phyloP scores from a whole-genome alignment of 1,140 invertebrate genomes.

The Brachionus sp. region DNA sequence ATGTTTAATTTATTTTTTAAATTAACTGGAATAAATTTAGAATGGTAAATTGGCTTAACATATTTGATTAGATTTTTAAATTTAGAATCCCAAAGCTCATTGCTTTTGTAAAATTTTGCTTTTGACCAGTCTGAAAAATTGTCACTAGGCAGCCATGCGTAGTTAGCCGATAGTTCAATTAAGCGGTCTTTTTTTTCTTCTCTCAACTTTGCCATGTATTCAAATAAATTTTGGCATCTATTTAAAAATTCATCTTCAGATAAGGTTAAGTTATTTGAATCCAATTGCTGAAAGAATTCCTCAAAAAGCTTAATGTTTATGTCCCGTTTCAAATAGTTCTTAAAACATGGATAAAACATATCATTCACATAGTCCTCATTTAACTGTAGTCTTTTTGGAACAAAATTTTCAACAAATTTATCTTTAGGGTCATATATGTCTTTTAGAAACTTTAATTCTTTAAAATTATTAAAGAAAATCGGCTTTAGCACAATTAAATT shows the following conservation, averaged over 20 bases:
- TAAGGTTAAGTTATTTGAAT: not conserved
- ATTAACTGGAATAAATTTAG: not conserved
- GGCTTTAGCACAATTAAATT: not conserved
- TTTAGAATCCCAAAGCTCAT: not conserved
- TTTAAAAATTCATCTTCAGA: not conserved
- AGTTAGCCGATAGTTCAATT: not conserved
- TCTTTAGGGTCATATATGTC: slow-evolving; percentile 20
- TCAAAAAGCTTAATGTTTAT: not conserved
- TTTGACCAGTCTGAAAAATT: not conserved
- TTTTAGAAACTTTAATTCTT: not conserved
- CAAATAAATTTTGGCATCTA: not conserved
- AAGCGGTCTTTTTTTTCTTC: not conserved
- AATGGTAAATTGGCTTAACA: not conserved
- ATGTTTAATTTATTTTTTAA: not conserved
- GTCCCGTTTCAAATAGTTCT: not conserved
- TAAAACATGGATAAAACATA: not conserved
- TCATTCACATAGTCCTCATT: not conserved
- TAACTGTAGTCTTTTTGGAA: not conserved
- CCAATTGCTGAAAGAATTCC: not conserved
- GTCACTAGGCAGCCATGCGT: not conserved
- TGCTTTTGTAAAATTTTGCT: slow-evolving; percentile 4
- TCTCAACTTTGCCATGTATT: not conserved
- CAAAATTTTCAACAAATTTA: not conserved
- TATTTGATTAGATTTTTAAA: not conserved
- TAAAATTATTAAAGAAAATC: not conserved